Evolutionary conservation across 2,113 vertebrate genomes (phyloP).

Genomic region (Odocoileus hemionus): DNA sequence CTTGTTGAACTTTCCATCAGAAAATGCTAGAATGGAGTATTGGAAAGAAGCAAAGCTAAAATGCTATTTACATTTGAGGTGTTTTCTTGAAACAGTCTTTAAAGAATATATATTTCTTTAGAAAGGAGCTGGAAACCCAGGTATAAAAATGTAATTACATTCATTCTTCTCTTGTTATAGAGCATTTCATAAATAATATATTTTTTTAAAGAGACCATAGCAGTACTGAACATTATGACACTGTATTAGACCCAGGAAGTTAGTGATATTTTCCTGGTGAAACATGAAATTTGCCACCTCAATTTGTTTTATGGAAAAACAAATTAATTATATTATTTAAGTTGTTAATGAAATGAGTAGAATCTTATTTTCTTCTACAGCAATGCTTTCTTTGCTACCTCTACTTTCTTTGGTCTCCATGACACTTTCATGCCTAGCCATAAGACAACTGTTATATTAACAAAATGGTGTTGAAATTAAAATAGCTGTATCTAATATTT

Average conservation of each 20-base stretch:
- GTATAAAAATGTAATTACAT: neutral
- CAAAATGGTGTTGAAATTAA: conserved; percentile 33
- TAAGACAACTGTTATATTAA: conserved; percentile 28
- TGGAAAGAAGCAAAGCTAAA: conserved; percentile 25
- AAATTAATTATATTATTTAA: conserved; percentile 29
- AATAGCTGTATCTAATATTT: conserved; percentile 46
- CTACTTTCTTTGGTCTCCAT: neutral
- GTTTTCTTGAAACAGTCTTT: conserved; percentile 2
- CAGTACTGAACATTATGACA: neutral
- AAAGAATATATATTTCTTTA: neutral
- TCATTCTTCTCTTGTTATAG: neutral
- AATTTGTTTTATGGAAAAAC: conserved; percentile 25
- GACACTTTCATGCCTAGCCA: neutral
- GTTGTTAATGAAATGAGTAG: neutral
- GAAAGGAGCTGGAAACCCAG: neutral
- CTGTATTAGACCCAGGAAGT: neutral
- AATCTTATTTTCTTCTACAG: neutral
- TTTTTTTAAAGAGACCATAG: neutral
- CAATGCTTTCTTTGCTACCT: neutral
- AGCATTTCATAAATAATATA: neutral
- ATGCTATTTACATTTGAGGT: neutral
- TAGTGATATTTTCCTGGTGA: neutral
- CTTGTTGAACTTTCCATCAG: neutral
- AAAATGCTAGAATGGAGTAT: neutral
- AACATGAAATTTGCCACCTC: neutral